Conservation (phyloP, 2,797 vertebrate species). For the Otus scops region DNA sequence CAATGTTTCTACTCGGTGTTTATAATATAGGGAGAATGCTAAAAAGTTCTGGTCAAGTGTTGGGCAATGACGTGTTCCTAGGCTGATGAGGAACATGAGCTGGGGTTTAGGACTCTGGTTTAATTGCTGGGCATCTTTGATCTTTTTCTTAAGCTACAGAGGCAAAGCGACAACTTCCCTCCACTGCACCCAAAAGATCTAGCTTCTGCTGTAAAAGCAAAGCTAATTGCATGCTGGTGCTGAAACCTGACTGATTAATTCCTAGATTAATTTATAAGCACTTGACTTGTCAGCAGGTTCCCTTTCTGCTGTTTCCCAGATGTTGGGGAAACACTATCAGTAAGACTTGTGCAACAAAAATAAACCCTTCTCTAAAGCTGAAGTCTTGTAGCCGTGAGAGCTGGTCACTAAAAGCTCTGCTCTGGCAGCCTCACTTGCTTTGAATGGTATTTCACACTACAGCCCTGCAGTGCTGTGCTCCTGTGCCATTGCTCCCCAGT, state of each 20-base stretch:
- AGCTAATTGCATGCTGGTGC: constrained; percentile 1
- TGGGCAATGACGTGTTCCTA: not conserved
- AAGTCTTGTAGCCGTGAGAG: rapidly evolving
- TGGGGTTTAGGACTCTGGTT: not conserved
- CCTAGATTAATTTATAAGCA: constrained; percentile 29
- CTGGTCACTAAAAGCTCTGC: not conserved
- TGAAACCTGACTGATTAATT: constrained; percentile 22
- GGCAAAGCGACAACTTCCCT: not conserved
- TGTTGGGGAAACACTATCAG: constrained; percentile 11
- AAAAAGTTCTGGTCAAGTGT: not conserved
- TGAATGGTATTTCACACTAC: not conserved
- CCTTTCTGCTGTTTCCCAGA: not conserved
- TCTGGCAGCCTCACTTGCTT: not conserved
- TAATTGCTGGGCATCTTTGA: not conserved
- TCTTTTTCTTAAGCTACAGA: not conserved
- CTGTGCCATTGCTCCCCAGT: not conserved
- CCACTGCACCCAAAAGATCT: not conserved
- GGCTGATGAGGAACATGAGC: not conserved
- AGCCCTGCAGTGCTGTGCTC: not conserved
- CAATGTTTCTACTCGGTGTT: rapidly evolving
- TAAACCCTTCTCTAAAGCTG: not conserved
- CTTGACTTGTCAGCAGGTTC: constrained; percentile 50
- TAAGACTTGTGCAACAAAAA: not conserved
- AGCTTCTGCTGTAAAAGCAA: not conserved
- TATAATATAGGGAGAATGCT: not conserved